Percentiles rank a stretch among this genome's conserved stretches.
Evolutionary conservation across 2,113 vertebrate species (phyloP).

Genomic region (Hydrochoerus hydrochaeris): DNA sequence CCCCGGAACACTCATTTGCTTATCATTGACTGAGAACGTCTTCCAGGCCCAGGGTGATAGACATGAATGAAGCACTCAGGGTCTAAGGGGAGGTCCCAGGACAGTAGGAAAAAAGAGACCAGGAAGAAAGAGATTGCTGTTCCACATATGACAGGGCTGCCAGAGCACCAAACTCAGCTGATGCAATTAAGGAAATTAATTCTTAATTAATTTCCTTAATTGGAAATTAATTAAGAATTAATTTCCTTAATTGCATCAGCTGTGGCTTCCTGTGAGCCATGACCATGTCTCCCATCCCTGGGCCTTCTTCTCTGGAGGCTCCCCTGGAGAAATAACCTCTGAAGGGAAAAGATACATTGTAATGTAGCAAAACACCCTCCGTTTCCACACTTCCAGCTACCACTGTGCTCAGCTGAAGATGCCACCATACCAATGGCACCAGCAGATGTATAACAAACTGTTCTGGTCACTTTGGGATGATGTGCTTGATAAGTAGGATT

Average conservation of each 20-base stretch:
- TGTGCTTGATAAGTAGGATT: not conserved
- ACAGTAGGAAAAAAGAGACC: not conserved
- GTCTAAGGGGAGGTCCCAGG: not conserved
- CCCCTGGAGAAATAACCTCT: not conserved
- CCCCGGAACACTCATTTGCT: too few species aligned
- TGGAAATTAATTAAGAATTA: too few species aligned
- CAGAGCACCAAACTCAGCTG: not conserved
- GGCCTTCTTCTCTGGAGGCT: not conserved
- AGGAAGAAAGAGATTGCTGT: rapidly evolving
- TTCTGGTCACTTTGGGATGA: not conserved
- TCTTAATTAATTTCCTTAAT: too few species aligned
- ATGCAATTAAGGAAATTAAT: rapidly evolving
- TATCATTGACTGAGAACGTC: not conserved
- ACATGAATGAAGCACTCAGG: not conserved
- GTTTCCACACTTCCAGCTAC: not conserved
- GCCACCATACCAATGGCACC: rapidly evolving
- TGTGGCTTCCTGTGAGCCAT: not conserved
- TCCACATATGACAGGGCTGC: not conserved
- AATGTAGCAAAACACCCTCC: not conserved
- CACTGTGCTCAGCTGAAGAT: not conserved
- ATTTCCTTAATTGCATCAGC: too few species aligned
- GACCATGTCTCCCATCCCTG: not conserved
- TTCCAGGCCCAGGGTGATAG: not conserved
- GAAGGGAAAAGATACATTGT: not conserved
- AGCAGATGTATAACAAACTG: not conserved